These are phyloP conservation scores for Gymnoscopelus braueri DNA, from an alignment of 2,797 vertebrate genomes.

Conservation along the genomic window DNA sequence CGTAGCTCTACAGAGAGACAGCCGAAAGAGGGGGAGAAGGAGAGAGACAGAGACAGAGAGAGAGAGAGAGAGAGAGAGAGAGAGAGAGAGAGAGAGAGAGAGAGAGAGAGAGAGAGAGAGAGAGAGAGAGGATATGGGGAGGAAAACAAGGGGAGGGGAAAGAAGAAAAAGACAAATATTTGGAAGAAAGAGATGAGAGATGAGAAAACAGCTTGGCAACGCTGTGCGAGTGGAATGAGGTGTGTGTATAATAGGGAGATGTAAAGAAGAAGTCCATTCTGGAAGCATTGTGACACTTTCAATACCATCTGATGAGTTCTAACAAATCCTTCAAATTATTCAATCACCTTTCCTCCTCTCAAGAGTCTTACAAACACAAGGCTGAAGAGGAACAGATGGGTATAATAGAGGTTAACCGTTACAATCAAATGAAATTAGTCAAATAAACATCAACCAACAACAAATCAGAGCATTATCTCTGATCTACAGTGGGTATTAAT, in stretches of 20 bases:
- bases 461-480: conserved; percentile 66
- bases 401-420: conserved; percentile 60
- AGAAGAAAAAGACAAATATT: background rate
- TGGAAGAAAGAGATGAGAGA: conserved; percentile 16
- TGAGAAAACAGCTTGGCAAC: conserved; percentile 36
- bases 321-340: background rate
- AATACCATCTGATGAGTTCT: conserved; percentile 39
- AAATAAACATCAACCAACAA: conserved; percentile 76
- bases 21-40: conserved; percentile 26
- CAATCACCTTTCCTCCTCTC: conserved; percentile 22
- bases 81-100: conserved; percentile 31
- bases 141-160: background rate
- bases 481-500: conserved; percentile 67
- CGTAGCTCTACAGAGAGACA: conserved; percentile 53
- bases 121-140: background rate
- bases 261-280: conserved; percentile 41
- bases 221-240: conserved; percentile 62
- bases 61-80: conserved; percentile 19
- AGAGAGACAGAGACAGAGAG: background rate
- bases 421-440: conserved; percentile 61
- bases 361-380: conserved; percentile 34
- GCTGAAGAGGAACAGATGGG: conserved; percentile 6
- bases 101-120: background rate
- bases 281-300: conserved; percentile 33
- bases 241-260: conserved; percentile 48